These are phyloP conservation scores for Lepidurus arcticus DNA, from an alignment of 1,140 invertebrate species.

Conservation along the genomic window DNA sequence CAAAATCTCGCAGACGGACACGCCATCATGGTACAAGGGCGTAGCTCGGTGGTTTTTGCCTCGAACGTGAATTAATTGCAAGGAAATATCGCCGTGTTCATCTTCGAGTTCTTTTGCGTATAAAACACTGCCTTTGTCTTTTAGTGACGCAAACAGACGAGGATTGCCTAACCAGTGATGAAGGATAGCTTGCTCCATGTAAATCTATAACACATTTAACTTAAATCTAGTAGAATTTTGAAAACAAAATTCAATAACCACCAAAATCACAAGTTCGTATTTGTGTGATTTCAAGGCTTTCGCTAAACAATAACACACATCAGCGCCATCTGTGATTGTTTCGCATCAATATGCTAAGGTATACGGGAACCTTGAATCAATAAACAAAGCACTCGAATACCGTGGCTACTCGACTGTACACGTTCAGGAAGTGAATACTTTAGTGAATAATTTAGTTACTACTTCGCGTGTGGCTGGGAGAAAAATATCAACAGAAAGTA, in stretches of 20 bases:
- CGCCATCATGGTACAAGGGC: slow-evolving; percentile 11
- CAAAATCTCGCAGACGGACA: slow-evolving; percentile 24
- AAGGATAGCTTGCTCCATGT: slow-evolving; percentile 21
- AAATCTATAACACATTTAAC: neutral
- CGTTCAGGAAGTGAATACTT: too few relatives aligned
- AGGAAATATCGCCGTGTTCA: slow-evolving; percentile 4
- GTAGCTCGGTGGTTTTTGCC: neutral
- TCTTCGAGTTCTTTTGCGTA: neutral
- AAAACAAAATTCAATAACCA: neutral
- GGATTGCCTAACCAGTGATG: slow-evolving; percentile 23
- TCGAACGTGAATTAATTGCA: slow-evolving; percentile 26
- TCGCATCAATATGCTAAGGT: too few relatives aligned
- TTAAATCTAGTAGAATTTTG: neutral
- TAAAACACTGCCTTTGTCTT: slow-evolving; percentile 15
- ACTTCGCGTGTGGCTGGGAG: too few relatives aligned
- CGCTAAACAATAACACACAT: too few relatives aligned
- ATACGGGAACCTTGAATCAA: too few relatives aligned
- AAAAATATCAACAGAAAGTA: too few relatives aligned
- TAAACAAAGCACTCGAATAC: too few relatives aligned
- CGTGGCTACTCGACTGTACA: too few relatives aligned
- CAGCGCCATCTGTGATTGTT: too few relatives aligned
- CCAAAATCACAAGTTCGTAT: neutral
- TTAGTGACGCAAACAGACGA: slow-evolving; percentile 14
- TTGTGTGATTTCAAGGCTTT: too few relatives aligned
- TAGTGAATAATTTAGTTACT: too few relatives aligned